Conservation (phyloP, 2,797 vertebrate genomes). For the Neopelma chrysocephalum region DNA sequence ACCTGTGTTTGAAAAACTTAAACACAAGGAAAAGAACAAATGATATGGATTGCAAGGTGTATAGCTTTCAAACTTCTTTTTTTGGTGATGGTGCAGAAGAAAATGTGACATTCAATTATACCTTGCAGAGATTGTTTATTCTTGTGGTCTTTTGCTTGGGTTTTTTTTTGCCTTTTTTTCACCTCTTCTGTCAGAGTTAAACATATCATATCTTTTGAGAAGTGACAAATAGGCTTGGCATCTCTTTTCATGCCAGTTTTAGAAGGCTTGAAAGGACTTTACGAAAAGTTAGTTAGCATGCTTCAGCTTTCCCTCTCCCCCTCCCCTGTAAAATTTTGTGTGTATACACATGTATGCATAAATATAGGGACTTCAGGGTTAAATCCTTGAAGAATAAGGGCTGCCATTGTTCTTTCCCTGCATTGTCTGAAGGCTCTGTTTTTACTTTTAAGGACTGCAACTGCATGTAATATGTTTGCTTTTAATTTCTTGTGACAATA, state of each 20-base stretch:
- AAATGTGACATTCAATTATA: neutral
- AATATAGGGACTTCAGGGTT: neutral
- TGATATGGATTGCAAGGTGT: neutral
- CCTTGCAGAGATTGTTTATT: neutral
- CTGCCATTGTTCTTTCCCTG: neutral
- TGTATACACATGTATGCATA: neutral
- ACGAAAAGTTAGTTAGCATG: neutral
- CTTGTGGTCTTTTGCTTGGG: neutral
- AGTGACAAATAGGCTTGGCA: neutral
- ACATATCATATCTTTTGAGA: rapidly evolving
- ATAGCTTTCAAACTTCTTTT: neutral
- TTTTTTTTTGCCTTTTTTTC: rapidly evolving
- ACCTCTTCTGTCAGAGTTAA: neutral
- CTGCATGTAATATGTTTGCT: neutral
- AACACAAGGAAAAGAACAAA: neutral
- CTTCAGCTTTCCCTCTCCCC: neutral
- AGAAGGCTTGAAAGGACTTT: neutral
- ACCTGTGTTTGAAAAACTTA: neutral
- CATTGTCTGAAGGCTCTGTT: neutral
- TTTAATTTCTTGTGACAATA: neutral
- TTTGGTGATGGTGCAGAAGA: neutral
- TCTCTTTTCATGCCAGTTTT: neutral
- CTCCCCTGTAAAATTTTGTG: neutral
- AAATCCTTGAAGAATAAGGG: neutral
- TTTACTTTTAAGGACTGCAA: neutral